Evolutionary conservation across 2,113 vertebrate genomes (phyloP), one percentile per base, ranked within the genome.

Genomic region (Aythya baeri): DNA sequence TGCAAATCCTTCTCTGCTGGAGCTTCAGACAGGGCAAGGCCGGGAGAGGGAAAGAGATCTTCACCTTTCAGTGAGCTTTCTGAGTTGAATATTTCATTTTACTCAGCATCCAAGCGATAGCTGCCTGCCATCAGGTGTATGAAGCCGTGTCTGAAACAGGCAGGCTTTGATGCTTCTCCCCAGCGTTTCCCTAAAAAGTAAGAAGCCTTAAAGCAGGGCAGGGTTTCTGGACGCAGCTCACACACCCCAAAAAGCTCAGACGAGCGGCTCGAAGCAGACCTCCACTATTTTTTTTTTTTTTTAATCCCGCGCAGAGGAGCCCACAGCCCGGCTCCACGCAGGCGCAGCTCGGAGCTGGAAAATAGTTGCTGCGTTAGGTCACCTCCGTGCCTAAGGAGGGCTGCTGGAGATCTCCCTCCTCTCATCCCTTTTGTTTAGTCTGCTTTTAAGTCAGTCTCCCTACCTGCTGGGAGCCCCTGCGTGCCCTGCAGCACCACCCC

Each of bases 41-140:
- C 46, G 25, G 27, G 8, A 70, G 57, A 58, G 49, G 57, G 23
- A 50, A 31, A 36, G 46, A 62, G n/a, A 38, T 49, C n/a, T 27
- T 38, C 5, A 5, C 3, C 38, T 29, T 11, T 68, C 9, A 2
- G 27, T 21, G 11, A 2, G 1, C 29, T 62, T 70, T 7, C 68
- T 43, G 68, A 26, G n/a, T 23, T 13, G 22, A 32, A 16, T n/a
- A n/a, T 38, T 52, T 44, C 5, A 2, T 27, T 36, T 38, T 27
- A 2, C 5, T 13, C 10, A 13, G 14, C 44, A 22, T 8, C 52
- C 15, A 8, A 17, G 36, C 44, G 2, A 1, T 4, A 6, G 31
- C 2, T 14, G 14, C 17, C 17, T 20, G 10, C 41, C 58, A 9
- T 59, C 43, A 27, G 22, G 49, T 26, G 10, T 34, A 10, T 5